Evolutionary conservation across 2,113 vertebrate species (phyloP), one percentile per base, ranked within the genome.

Genomic region (Dasyprocta punctata): DNA sequence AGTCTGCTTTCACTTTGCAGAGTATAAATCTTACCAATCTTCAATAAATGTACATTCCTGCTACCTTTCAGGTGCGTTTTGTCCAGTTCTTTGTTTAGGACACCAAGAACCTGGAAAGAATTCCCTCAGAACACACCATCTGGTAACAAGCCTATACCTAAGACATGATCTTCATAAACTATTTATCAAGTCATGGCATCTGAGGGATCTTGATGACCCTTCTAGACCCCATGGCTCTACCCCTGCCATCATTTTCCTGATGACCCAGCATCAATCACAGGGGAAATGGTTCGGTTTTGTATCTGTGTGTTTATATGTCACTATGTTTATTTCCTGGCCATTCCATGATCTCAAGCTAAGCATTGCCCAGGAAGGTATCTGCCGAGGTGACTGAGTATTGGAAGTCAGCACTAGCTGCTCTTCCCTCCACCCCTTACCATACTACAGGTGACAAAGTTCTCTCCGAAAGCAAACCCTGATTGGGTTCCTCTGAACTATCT

Each of bases 151-250:
- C 11, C 33, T 90, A 1, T 56, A 7, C 33, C 28, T n/a, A 36
- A 38, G 12, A 24, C 6, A 47, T 13, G 26, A 2, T 47, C 61
- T 82, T 58, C 75, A 60, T 75, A 52, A 93, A 90, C 7, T 52
- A 61, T 44, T 10, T 47, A 65, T 47, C 26, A 86, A 71, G 20
- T 65, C 28, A 20, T 6, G 11, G 41, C 8, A 86, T 67, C 30
- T 87, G 12, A 93, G 17, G 56, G 28, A 7, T 33, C 20, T 67
- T 28, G 30, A 44, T 84, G n/a, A 65, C 6, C 0, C 60, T 75
- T 73, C 2, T 3, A 22, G 1, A 5, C 2, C 1, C 14, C 47
- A 19, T 33, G 61, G 67, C 28, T 44, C 4, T 52, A 3, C 5
- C 36, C 82, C 71, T 49, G 26, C 0, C 8, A 5, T 82, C 3